Evolutionary conservation across 1,140 invertebrate species (phyloP).

Genomic region (Magallana ariakensis): DNA sequence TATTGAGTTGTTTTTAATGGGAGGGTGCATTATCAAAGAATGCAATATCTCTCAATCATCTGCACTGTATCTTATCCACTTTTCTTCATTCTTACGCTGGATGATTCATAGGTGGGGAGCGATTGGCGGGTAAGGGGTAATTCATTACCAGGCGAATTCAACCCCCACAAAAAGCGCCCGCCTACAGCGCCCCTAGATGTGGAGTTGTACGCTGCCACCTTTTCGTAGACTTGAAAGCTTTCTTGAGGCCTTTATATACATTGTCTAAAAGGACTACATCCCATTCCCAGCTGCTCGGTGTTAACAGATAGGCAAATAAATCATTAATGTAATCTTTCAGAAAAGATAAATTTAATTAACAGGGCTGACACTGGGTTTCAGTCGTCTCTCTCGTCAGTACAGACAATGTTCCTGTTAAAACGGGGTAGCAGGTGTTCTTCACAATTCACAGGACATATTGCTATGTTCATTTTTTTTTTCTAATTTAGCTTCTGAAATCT

Average conservation of each 20-base stretch:
- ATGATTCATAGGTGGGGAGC: too few relatives aligned
- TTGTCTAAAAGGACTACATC: neutral
- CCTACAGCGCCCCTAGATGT: too few relatives aligned
- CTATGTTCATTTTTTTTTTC: neutral
- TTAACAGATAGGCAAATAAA: slow-evolving; percentile 19
- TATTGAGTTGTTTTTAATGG: too few relatives aligned
- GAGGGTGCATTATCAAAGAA: too few relatives aligned
- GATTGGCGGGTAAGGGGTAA: too few relatives aligned
- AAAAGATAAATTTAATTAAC: slow-evolving; percentile 14
- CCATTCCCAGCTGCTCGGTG: slow-evolving; percentile 21
- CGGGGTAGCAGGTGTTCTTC: neutral
- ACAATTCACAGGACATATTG: neutral
- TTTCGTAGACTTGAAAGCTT: neutral
- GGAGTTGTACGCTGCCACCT: too few relatives aligned
- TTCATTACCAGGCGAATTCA: too few relatives aligned
- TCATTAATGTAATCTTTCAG: slow-evolving; percentile 20
- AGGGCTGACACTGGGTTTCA: neutral
- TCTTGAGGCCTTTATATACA: neutral
- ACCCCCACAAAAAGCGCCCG: too few relatives aligned
- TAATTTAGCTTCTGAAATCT: neutral
- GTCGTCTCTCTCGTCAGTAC: neutral
- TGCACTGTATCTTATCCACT: too few relatives aligned
- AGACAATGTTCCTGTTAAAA: neutral
- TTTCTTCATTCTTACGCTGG: too few relatives aligned
- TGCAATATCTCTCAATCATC: too few relatives aligned